Evolutionary conservation across 2,888 invertebrate species (phyloP), one percentile per base, ranked within the genome.

Genomic region (Luperina testacea): DNA sequence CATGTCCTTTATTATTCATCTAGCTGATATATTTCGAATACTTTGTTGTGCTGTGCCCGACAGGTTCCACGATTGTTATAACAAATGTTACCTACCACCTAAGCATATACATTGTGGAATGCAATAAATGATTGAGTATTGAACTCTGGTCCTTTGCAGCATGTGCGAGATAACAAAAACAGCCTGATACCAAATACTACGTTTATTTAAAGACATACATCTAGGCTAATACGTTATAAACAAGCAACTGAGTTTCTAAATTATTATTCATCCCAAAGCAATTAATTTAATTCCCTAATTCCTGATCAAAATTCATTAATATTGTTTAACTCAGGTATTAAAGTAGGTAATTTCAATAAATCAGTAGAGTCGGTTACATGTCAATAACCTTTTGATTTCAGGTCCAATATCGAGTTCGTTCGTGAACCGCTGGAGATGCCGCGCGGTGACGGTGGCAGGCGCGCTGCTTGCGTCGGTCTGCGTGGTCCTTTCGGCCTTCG

Each of bases 321-420:
- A 53, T 75, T 57, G 38, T 75, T 53, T 24, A 68, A 53, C 38
- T 38, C 45, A 1, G 27, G n/a, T 38, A 45, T 17, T 45, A 8
- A 59, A 59, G 15, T 64, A 59, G 32, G 17, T 53, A 27, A 48
- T 48, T 63, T 59, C 2, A 51, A 51, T 13, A 53, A 72, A 11
- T 53, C 17, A 65, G 11, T 51, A 67, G 15, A 71, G 48, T 68
- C 48, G 20, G 6, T 77, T 63, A 73, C 20, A 74, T 57, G 32
- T 53, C 42, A 48, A 65, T 57, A 45, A 74, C 8, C 8, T 57
- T 80, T 75, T 72, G 74, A 73, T 97, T 97, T 27, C 97, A 99
- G 99, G 99, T 90, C 99, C 99, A 24, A 97, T 99, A 90, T 99
- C 99, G 48, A 99, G 99, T 91, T 98, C 98, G 1, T 98, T 99